These are phyloP conservation scores for Linepithema humile DNA, from an alignment of 1,140 invertebrate species.

Conservation along the genomic window DNA sequence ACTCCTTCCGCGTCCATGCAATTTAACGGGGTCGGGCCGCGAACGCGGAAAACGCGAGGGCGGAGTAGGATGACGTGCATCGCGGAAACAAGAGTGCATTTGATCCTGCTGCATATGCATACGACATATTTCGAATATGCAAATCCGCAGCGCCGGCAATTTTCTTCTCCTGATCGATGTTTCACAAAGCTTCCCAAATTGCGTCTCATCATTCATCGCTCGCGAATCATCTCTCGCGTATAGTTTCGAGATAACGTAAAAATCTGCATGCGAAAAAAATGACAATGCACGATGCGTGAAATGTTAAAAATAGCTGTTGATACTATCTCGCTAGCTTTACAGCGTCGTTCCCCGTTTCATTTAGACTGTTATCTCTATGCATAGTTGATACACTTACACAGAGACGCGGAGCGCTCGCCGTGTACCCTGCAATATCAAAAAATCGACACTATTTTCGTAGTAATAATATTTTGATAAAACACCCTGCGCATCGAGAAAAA, in stretches of 20 bases:
- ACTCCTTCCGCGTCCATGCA: constrained; percentile 45
- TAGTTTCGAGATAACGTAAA: background rate
- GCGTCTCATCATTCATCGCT: constrained; percentile 52
- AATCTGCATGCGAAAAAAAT: constrained; percentile 48
- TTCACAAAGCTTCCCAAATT: constrained; percentile 38
- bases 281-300: constrained; percentile 24
- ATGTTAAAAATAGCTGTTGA: constrained; percentile 33
- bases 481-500: background rate
- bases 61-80: constrained; percentile 26
- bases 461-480: constrained; percentile 23
- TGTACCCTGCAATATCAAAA: background rate
- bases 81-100: constrained; percentile 63
- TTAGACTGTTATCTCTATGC: constrained; percentile 39
- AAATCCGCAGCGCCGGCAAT: constrained; percentile 61
- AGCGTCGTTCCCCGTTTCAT: constrained; percentile 41
- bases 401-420: background rate
- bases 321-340: constrained; percentile 8
- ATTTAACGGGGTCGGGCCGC: constrained; percentile 47
- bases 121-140: constrained; percentile 66
- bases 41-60: constrained; percentile 32
- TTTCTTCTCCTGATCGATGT: constrained; percentile 70
- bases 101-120: constrained; percentile 67
- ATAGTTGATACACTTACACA: constrained; percentile 18
- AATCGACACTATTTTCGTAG: background rate
- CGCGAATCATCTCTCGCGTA: constrained; percentile 5